Evolutionary conservation across 37 sponge, comb jelly and placozoan species (phyloP), one percentile per base, ranked within the genome.

Genomic region (Chondrilla cf. caribensis): DNA sequence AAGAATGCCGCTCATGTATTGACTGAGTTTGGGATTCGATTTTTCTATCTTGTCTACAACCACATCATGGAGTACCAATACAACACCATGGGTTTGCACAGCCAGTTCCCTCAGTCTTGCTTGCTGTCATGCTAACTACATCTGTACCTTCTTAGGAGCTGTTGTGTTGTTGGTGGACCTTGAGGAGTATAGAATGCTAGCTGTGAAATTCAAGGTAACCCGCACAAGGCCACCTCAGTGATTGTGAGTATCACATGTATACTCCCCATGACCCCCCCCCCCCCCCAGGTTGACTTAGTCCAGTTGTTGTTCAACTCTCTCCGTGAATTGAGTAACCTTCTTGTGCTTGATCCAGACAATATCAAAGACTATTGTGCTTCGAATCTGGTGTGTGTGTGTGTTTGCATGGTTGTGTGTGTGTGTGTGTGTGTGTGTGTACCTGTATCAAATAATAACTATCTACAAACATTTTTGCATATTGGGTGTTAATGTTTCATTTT

Each of bases 101-200:
- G 24, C 25, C 51, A 47, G 9, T 47, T 47, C 9, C 6, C 51
- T 47, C 11, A 11, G 11, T 14, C 11, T 14, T 47, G 9, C 51
- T 11, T 11, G 9, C 51, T 11, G 9, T 11, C 51, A 6, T 11
- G 9, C 51, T 11, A 6, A 6, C 51, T 11, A 47, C 51, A 47
- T 19, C 14, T 22, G 31, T 82, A 35, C 31, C 22, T 26, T 28
- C 24, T 24, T 71, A 96, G 97, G 97, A 54, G 94, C 87, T 37
- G 93, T 96, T 81, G 62, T 87, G 28, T 44, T 90, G 51, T 83
- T 96, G 32, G 90, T 92, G 82, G 97, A 96, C 77, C 70, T 93
- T 68, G 91, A 89, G 29, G 94, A 89, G 44, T 96, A 96, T 81
- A 84, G 86, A 73, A 82, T 78, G 42, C 84, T 65, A 51, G 71